Evolutionary conservation across 2,113 vertebrate species (phyloP).

Genomic region (Salvelinus fontinalis): DNA sequence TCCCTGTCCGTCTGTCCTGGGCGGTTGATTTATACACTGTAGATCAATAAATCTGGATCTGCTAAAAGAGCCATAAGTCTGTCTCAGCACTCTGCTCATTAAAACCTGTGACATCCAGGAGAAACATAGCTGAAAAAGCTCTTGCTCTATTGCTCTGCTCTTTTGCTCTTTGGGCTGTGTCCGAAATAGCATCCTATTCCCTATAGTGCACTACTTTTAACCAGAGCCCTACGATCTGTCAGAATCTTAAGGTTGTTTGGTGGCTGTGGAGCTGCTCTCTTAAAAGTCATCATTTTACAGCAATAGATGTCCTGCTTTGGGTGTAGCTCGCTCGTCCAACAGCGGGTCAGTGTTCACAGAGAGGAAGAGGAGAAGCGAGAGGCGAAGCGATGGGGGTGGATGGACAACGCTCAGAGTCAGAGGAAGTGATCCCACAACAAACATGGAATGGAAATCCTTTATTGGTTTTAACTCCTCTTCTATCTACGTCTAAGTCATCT

Average conservation of each 20-base stretch:
- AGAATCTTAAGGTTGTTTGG: no score
- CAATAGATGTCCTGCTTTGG: neutral
- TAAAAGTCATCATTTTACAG: no score
- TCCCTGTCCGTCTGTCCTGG: neutral
- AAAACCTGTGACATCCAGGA: conserved; percentile 36
- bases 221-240: no score
- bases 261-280: no score
- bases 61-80: conserved; percentile 42
- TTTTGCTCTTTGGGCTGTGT: no score
- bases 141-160: no score
- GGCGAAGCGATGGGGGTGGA: no score
- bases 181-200: no score
- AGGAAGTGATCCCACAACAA: neutral
- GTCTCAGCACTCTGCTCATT: conserved; percentile 50
- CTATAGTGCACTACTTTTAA: no score
- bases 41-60: conserved; percentile 60
- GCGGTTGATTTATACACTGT: conserved; percentile 1
- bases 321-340: conserved; percentile 1
- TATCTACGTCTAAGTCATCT: neutral
- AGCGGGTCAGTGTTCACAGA: conserved; percentile 24
- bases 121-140: conserved; percentile 21
- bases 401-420: neutral
- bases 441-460: neutral
- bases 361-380: no score
- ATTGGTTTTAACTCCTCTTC: neutral